A percentile compares a stretch with the other conserved stretches of the same genome.
phyloP scores from a whole-genome alignment of 2,888 invertebrate genomes.

The Himalopsyche tibetana region DNA sequence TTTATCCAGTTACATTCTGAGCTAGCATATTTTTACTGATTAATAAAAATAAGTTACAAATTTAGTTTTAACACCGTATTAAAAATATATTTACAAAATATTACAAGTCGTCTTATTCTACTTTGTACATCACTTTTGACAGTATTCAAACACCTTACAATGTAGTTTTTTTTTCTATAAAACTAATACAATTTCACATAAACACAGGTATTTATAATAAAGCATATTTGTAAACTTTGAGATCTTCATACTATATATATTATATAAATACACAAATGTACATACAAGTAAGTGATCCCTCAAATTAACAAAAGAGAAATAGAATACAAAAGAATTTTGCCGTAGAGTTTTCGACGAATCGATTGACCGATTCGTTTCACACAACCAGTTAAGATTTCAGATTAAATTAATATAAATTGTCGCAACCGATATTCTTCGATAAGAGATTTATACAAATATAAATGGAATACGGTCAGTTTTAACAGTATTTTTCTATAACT shows the following conservation, averaged over 20 bases:
- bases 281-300: constrained; percentile 27
- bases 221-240: constrained; percentile 34
- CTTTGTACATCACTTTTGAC: constrained; percentile 31
- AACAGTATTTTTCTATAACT: too few relatives aligned
- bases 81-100: constrained; percentile 34
- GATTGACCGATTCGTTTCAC: background rate
- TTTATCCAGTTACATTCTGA: constrained; percentile 1
- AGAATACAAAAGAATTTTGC: background rate
- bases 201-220: constrained; percentile 28
- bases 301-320: background rate
- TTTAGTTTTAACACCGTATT: constrained; percentile 31
- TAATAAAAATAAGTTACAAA: constrained; percentile 14
- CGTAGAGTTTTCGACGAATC: background rate
- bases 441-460: background rate
- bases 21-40: background rate
- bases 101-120: constrained; percentile 23
- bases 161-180: background rate
- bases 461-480: too few relatives aligned
- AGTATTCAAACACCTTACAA: constrained; percentile 24
- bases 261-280: constrained; percentile 16
- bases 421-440: background rate
- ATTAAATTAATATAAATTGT: background rate
- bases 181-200: constrained; percentile 21
- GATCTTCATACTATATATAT: constrained; percentile 24
- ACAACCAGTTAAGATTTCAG: constrained; percentile 3